Evolutionary conservation across 2,113 vertebrate genomes (phyloP).

Genomic region (Cyanoramphus novaezelandiae): DNA sequence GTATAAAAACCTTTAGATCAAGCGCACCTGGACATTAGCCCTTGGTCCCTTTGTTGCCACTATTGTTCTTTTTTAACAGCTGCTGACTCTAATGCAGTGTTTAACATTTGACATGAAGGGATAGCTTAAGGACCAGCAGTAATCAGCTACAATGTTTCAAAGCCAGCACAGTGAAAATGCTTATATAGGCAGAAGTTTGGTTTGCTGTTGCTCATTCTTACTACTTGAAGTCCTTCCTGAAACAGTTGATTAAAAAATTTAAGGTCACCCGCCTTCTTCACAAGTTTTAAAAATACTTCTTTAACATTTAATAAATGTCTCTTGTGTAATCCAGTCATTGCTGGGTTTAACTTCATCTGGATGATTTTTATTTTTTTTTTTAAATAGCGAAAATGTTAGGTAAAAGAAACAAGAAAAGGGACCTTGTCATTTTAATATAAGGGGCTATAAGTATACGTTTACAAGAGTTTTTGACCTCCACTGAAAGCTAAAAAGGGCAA

Average conservation of each 20-base stretch:
- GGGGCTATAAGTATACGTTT: background rate
- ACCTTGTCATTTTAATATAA: background rate
- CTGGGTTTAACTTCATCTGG: background rate
- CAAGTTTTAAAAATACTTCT: background rate
- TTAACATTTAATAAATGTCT: background rate
- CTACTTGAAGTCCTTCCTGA: background rate
- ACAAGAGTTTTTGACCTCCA: background rate
- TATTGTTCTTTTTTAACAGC: background rate
- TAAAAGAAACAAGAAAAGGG: background rate
- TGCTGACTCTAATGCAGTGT: background rate
- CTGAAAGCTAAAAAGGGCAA: background rate
- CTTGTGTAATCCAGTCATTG: background rate
- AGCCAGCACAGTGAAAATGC: background rate
- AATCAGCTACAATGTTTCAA: background rate
- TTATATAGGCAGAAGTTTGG: background rate
- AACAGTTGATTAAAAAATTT: background rate
- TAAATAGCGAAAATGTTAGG: background rate
- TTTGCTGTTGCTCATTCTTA: background rate
- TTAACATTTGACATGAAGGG: background rate
- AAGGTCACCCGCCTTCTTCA: background rate
- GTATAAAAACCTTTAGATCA: background rate
- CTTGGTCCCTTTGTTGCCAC: background rate
- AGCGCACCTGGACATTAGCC: background rate
- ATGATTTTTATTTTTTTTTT: background rate
- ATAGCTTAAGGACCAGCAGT: background rate